These are phyloP conservation scores for Cephalopterus ornatus DNA, from an alignment of 2,113 vertebrate species.

Conservation along the genomic window DNA sequence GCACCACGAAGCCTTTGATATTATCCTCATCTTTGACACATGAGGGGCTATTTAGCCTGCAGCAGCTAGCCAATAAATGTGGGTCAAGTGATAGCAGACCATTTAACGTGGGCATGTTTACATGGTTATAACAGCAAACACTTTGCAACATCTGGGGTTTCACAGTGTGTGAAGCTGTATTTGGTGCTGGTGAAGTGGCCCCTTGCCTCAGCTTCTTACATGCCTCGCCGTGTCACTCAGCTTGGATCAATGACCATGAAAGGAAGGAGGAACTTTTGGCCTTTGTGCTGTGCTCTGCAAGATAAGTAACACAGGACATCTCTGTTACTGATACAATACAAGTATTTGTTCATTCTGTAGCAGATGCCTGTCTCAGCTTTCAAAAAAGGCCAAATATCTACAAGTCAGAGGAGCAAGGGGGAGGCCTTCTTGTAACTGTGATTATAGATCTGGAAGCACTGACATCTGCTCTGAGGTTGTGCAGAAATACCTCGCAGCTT, in stretches of 20 bases:
- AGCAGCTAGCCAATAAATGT: not conserved
- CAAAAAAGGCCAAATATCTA: not conserved
- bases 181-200: not conserved
- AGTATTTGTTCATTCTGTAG: conserved; percentile 26
- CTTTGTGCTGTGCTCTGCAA: not conserved
- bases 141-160: not conserved
- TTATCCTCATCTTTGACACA: not conserved
- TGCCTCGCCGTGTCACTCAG: fast-evolving
- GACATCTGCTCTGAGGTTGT: not conserved
- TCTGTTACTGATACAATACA: conserved; percentile 38
- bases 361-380: conserved; percentile 13
- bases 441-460: not conserved
- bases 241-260: not conserved
- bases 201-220: no score
- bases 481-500: not conserved
- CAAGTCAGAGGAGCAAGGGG: not conserved
- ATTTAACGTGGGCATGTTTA: not conserved
- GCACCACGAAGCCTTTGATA: not conserved
- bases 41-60: not conserved
- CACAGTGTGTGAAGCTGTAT: not conserved
- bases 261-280: not conserved
- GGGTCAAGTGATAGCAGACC: not conserved
- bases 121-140: not conserved
- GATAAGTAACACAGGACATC: conserved; percentile 35
- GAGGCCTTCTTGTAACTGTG: not conserved